Percentiles rank a stretch among this genome's conserved stretches.
Evolutionary conservation across 2,113 vertebrate genomes (phyloP).

Genomic region (Cervus canadensis): DNA sequence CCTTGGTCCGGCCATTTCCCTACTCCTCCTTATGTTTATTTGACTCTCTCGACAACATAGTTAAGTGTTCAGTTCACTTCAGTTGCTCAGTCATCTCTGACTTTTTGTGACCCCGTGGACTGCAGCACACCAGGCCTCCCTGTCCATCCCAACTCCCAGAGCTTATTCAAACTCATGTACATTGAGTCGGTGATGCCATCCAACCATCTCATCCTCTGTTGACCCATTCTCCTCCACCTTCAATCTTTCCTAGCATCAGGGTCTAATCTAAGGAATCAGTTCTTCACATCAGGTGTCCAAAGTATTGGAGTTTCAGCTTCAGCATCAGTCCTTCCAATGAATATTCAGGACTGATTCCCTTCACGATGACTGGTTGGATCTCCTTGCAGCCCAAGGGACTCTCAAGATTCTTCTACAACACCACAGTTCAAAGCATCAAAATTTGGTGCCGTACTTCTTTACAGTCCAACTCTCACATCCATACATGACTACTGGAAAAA

Average conservation of each 20-base stretch:
- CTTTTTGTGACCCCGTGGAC: neutral
- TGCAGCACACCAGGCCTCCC: neutral
- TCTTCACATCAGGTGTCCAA: neutral
- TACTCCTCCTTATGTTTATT: neutral
- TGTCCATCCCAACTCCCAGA: neutral
- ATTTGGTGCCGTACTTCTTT: neutral
- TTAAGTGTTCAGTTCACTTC: neutral
- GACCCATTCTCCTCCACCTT: neutral
- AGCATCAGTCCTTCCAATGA: neutral
- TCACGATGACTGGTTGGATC: neutral
- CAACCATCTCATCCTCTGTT: neutral
- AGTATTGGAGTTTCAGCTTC: neutral
- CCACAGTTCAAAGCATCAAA: neutral
- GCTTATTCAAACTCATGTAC: neutral
- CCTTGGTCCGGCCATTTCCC: neutral
- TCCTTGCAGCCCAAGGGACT: neutral
- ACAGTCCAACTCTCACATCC: neutral
- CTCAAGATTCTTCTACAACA: neutral
- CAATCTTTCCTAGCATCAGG: neutral
- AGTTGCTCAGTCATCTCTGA: neutral
- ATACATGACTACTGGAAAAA: neutral
- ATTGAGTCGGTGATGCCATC: neutral
- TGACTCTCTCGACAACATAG: rapidly evolving
- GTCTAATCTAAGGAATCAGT: neutral
- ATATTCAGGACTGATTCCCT: neutral